Evolutionary conservation across 2,797 vertebrate species (phyloP).

Genomic region (Psittacula echo): DNA sequence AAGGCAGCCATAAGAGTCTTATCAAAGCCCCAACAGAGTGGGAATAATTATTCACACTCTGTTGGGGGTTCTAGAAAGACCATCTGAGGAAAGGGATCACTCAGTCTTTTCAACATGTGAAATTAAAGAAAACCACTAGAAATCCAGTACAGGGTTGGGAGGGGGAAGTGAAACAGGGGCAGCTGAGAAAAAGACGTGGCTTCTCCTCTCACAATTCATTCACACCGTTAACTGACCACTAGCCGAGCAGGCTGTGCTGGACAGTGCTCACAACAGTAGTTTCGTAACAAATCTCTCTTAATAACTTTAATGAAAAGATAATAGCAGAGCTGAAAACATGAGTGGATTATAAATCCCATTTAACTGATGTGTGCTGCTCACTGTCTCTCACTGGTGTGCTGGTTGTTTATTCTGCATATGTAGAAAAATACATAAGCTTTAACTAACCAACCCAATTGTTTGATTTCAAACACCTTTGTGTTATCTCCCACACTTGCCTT

Average conservation of each 20-base stretch:
- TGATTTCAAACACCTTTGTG: neutral
- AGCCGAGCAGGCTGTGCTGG: neutral
- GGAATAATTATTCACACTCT: slow-evolving; percentile 73
- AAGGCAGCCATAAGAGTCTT: slow-evolving; percentile 70
- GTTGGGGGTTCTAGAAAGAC: slow-evolving; percentile 64
- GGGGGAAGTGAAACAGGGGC: neutral
- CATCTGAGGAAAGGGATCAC: slow-evolving; percentile 63
- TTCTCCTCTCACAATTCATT: neutral
- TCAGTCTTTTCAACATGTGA: slow-evolving; percentile 61
- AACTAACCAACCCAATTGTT: neutral
- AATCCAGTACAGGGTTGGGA: neutral
- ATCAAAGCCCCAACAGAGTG: slow-evolving; percentile 73
- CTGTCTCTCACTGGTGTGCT: neutral
- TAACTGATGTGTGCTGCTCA: neutral
- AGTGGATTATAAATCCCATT: neutral
- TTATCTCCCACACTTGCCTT: neutral
- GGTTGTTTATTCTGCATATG: neutral
- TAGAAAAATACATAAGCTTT: neutral
- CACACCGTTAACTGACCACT: neutral
- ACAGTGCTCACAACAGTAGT: neutral
- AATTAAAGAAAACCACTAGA: slow-evolving; percentile 51
- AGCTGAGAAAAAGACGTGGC: neutral
- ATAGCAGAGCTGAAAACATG: neutral
- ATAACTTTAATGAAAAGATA: neutral
- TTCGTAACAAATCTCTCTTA: neutral